Conservation (phyloP, 2,888 invertebrate species). For the Ashinkailepas kermadecensis region DNA sequence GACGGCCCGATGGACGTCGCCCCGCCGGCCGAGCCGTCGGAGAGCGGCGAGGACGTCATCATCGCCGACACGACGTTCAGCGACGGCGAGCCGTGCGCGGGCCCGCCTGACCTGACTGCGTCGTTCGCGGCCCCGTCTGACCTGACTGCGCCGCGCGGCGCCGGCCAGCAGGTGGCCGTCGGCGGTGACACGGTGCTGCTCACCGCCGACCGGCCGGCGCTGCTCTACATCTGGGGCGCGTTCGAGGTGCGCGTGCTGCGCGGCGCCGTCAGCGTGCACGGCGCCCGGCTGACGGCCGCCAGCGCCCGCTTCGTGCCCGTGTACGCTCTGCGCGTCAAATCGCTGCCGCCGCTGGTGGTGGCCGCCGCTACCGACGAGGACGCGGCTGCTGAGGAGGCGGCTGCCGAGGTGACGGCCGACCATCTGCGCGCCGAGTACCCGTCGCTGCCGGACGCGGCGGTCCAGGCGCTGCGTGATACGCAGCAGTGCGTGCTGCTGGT, state of each 20-base stretch:
- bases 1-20: no score
- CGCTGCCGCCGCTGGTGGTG: neutral
- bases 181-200: neutral
- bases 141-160: neutral
- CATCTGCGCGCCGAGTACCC: neutral
- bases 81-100: neutral
- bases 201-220: neutral
- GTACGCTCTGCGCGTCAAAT: constrained; percentile 5
- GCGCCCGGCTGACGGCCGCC: neutral
- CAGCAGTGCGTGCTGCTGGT: neutral
- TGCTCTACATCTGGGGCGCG: neutral
- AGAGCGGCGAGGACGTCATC: neutral
- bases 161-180: neutral
- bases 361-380: no score
- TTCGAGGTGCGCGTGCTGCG: constrained; percentile 9
- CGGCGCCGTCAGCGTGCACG: neutral
- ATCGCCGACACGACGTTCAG: neutral
- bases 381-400: neutral
- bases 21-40: neutral
- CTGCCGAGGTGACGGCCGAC: neutral
- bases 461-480: neutral
- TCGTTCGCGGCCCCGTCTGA: neutral
- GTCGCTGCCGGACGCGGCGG: neutral
- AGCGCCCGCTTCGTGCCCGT: neutral
- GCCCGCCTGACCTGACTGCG: neutral